Percentiles rank a stretch among this genome's conserved stretches.
Conservation (phyloP, 2,888 invertebrate genomes). For the Stratiomys singularior region DNA sequence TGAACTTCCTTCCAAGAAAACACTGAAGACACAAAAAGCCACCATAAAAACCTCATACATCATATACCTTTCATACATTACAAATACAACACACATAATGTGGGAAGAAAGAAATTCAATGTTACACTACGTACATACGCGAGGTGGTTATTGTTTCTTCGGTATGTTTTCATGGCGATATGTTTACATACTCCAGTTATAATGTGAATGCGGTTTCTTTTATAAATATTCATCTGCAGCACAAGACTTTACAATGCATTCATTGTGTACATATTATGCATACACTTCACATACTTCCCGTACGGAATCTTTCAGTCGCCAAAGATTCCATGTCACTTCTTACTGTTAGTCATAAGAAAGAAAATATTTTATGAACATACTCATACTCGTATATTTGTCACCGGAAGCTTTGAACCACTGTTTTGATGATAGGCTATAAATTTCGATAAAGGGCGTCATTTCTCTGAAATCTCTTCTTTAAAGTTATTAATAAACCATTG, state of each 20-base stretch:
- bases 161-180: constrained; percentile 7
- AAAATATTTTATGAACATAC: constrained; percentile 13
- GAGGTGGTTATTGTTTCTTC: constrained; percentile 10
- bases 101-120: constrained; percentile 25
- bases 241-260: not conserved
- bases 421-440: constrained; percentile 21
- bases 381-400: not conserved
- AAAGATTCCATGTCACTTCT: too few relatives aligned
- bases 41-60: too few relatives aligned
- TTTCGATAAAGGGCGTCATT: not conserved
- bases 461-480: not conserved
- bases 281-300: not conserved
- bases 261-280: not conserved
- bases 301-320: not conserved
- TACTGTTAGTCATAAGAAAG: not conserved
- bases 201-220: constrained; percentile 14
- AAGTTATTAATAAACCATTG: constrained; percentile 5
- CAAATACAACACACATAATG: not conserved
- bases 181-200: constrained; percentile 36
- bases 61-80: not conserved
- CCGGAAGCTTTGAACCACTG: constrained; percentile 20
- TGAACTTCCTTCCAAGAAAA: too few relatives aligned
- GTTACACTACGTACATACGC: not conserved
- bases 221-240: not conserved
- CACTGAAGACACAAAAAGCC: too few relatives aligned